Evolutionary conservation across 2,888 invertebrate genomes (phyloP).

Genomic region (Agrenia bidenticulata): DNA sequence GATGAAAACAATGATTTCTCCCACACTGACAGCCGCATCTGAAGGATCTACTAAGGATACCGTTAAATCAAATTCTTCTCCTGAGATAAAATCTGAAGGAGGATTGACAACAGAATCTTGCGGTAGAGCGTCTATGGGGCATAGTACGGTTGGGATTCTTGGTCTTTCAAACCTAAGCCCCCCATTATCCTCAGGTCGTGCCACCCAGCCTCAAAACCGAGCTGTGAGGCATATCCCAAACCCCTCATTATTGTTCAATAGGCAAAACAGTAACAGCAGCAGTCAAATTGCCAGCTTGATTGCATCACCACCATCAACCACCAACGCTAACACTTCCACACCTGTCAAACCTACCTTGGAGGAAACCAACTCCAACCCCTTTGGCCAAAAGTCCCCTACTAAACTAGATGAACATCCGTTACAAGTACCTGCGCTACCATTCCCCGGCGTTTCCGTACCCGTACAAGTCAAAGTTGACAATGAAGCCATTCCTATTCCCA

Average conservation of each 20-base stretch:
- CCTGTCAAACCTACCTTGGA: constrained; percentile 9
- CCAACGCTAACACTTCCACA: constrained; percentile 17
- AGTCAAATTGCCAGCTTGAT: background rate
- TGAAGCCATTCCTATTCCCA: constrained; percentile 20
- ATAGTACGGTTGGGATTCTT: background rate
- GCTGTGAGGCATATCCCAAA: constrained; percentile 67
- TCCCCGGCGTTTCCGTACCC: constrained; percentile 45
- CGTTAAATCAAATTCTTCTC: constrained; percentile 15
- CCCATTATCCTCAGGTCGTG: constrained; percentile 10
- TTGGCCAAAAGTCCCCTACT: constrained; percentile 11
- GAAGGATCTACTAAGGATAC: background rate
- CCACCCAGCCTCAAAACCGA: constrained; percentile 60
- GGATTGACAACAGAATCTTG: constrained; percentile 5
- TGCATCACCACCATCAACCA: background rate
- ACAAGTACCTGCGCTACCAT: constrained; percentile 34
- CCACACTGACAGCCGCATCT: background rate
- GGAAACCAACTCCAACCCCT: background rate
- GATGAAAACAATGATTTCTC: background rate
- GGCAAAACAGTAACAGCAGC: constrained; percentile 57
- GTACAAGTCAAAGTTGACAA: constrained; percentile 42
- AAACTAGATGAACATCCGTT: constrained; percentile 17
- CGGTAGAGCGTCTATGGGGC: no score
- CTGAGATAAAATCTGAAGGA: constrained; percentile 18
- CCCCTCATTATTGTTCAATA: constrained; percentile 63
- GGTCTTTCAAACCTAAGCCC: constrained; percentile 2